Base-by-base conservation (phyloP, 1,140 invertebrate species). In the Drusus annulatus region DNA sequence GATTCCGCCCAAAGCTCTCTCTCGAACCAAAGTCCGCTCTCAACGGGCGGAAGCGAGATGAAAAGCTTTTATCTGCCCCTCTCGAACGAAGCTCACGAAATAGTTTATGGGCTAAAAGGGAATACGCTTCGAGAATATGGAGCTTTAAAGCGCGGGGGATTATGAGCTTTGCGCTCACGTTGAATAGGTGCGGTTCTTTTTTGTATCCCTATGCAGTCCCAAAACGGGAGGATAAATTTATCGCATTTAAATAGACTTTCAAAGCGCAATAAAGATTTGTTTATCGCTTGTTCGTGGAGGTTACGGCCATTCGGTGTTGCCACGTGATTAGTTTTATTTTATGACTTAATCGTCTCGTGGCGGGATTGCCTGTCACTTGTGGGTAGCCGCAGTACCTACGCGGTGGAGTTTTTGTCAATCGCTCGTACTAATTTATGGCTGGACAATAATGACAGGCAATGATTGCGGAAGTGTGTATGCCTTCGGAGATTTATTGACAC, bases 181-280 rank as follows among this genome's bases (percentile, higher is more conserved):
- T 65, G 31, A 16, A 31, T 71, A 21, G 19, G 50, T 31, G 7
- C 36, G n/a, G 31, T 71, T 71, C 50, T 51, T 15, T 15, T 50
- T 21, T 13, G 63, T 4, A 16, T 45, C 52, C 19, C 19, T 1
- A 19, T 8, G 68, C 31, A 68, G 19, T 23, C 56, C 56, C 19
- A 21, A 60, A 60, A 36, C 62, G 74, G 54, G 54, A 81, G 76
- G 79, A 83, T 75, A 78, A 83, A 85, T 89, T 89, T 89, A 89
- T 90, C 86, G 86, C 85, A 87, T 89, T 90, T 89, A 88, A 89
- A 90, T 89, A 86, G 87, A 85, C 88, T 86, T 87, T 89, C 89
- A 89, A 89, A 89, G 89, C 82, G 88, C 88, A 89, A 89, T 89
- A 90, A 89, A 87, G 86, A 89, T 89, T 88, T 90, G 88, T 89